Conservation (phyloP, 2,888 invertebrate species). For the Nomada ferruginata region DNA sequence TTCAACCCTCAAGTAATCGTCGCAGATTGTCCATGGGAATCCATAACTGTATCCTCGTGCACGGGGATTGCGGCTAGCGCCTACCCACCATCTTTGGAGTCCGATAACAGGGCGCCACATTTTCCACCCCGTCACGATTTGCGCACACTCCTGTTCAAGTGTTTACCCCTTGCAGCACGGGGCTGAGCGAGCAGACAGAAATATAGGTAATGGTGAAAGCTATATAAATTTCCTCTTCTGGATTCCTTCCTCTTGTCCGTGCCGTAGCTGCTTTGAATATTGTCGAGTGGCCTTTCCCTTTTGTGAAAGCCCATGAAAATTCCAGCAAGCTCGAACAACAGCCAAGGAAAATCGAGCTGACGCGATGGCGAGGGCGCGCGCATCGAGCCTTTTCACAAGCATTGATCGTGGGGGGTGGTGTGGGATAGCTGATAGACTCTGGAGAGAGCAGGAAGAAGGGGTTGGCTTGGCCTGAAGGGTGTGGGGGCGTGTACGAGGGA, state of each 20-base stretch:
- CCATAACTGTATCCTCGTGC: slow-evolving; percentile 13
- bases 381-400: slow-evolving; percentile 80
- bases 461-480: slow-evolving; percentile 55
- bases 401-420: slow-evolving; percentile 82
- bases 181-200: not conserved
- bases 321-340: slow-evolving; percentile 26
- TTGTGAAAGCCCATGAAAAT: slow-evolving; percentile 14
- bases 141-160: slow-evolving; percentile 55
- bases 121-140: slow-evolving; percentile 51
- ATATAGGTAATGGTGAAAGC: slow-evolving; percentile 17
- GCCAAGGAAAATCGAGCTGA: slow-evolving; percentile 53
- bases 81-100: slow-evolving; percentile 53
- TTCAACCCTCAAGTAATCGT: too few relatives aligned
- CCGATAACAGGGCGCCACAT: slow-evolving; percentile 49
- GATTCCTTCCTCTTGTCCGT: not conserved
- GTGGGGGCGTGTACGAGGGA: slow-evolving; percentile 54
- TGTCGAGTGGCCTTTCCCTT: not conserved
- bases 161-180: slow-evolving; percentile 40
- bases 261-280: not conserved
- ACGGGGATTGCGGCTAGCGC: slow-evolving; percentile 1
- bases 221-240: not conserved
- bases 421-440: slow-evolving; percentile 71
- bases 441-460: slow-evolving; percentile 62
- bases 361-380: slow-evolving; percentile 78
- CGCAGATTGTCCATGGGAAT: not conserved